Evolutionary conservation across 2,113 vertebrate species (phyloP), one percentile per base, ranked within the genome.

Genomic region (Campylorhamphus procurvoides): DNA sequence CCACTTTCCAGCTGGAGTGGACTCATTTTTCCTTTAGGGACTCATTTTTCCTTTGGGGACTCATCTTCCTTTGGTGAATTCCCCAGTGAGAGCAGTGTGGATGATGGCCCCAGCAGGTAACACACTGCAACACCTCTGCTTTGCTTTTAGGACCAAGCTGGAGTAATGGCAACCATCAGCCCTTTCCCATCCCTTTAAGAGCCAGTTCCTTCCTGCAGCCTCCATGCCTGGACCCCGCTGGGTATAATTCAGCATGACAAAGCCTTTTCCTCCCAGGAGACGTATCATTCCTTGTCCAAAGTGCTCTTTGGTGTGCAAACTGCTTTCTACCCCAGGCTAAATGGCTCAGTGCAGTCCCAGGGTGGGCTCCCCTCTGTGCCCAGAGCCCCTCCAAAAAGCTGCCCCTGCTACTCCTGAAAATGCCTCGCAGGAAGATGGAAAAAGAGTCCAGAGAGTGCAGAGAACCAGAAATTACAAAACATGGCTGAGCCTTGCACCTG

Each of bases 401-500:
- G 52, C 15, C 19, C 52, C 60, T 87, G 20, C 50, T 39, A 14
- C 24, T 39, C 47, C 24, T 68, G 31, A 47, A 93, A 92, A 56
- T 1, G 22, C 72, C 53, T 14, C 7, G 60, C 50, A 78, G 59
- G 22, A 47, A 77, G 55, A 27, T 28, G 15, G 81, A 33, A 6
- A 63, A 72, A 44, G 39, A 37, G 31, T 3, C 7, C 72, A 63
- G 69, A 29, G 12, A 58, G 22, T 2, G 33, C 59, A 68, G 35
- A 59, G 33, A 67, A 35, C 9, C 19, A 64, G 49, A 68, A 89
- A 50, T 10, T 91, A 81, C 49, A 77, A 37, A n/a, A 5, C 8
- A 28, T 0, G 40, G 20, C 10, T 1, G 1, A 7, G 18, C 4
- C 60, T 58, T 72, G 25, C 13, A 27, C 9, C 49, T 18, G 15